Percentiles rank a stretch among this genome's conserved stretches.
These are phyloP conservation scores for Chaetodon trifascialis DNA, from an alignment of 2,113 vertebrate species.

Conservation along the genomic window DNA sequence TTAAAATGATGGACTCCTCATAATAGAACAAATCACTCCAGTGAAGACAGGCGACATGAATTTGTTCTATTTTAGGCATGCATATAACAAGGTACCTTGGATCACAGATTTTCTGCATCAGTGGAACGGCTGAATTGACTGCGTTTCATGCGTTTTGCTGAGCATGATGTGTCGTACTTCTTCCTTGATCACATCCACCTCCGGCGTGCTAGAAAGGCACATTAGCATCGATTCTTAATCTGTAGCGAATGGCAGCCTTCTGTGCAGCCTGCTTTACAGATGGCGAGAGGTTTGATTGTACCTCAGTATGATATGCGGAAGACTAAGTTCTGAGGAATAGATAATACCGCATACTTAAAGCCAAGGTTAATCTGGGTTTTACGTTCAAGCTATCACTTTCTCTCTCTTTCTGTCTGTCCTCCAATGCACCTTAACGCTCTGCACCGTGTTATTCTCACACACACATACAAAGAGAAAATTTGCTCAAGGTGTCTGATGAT, in stretches of 20 bases:
- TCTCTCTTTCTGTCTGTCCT: slow-evolving; percentile 48
- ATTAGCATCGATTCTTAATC: slow-evolving; percentile 72
- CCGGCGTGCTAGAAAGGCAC: slow-evolving; percentile 39
- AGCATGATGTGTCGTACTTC: slow-evolving; percentile 36
- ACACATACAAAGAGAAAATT: slow-evolving; percentile 58
- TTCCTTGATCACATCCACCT: slow-evolving; percentile 62
- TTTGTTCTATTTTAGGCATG: slow-evolving; percentile 47
- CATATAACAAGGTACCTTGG: slow-evolving; percentile 30
- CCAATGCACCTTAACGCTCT: slow-evolving; percentile 54
- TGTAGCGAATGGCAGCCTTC: slow-evolving; percentile 58
- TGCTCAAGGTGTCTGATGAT: slow-evolving; percentile 75
- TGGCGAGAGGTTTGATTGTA: slow-evolving; percentile 61
- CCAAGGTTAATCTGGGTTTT: slow-evolving; percentile 53
- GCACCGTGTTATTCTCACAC: slow-evolving; percentile 39
- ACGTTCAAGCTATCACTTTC: slow-evolving; percentile 40
- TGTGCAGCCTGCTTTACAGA: slow-evolving; percentile 62
- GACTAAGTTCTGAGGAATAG: slow-evolving; percentile 42
- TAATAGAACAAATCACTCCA: slow-evolving; percentile 42
- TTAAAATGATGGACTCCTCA: slow-evolving; percentile 29
- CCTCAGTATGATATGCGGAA: slow-evolving; percentile 35
- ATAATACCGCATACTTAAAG: slow-evolving; percentile 42
- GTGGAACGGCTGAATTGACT: slow-evolving; percentile 53
- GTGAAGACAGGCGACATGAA: slow-evolving; percentile 13
- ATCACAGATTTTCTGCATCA: slow-evolving; percentile 51
- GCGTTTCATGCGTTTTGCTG: slow-evolving; percentile 49